Conservation (phyloP, 2,113 vertebrate genomes). For the Microcebus lehilahytsara region DNA sequence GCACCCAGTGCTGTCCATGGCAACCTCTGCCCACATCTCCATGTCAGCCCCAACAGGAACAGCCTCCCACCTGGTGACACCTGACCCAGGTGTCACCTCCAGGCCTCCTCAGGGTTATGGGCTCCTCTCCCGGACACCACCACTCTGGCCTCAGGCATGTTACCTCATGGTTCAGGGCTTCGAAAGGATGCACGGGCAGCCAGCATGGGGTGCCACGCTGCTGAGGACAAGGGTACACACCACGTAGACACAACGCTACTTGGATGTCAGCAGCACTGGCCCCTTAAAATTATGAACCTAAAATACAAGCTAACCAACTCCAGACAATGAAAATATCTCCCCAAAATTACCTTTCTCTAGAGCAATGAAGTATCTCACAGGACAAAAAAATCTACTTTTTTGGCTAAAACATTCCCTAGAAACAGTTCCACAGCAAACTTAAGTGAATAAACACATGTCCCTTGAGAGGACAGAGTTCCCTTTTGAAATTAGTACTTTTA, state of each 20-base stretch:
- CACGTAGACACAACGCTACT: neutral
- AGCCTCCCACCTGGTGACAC: neutral
- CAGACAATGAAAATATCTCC: neutral
- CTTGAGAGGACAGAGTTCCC: neutral
- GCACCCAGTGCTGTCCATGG: neutral
- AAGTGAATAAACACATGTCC: neutral
- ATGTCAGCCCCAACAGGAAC: neutral
- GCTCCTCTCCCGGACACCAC: neutral
- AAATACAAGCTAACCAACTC: too few relatives aligned
- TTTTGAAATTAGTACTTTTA: neutral
- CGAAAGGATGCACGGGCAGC: too few relatives aligned
- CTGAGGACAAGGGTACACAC: neutral
- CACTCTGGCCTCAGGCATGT: neutral
- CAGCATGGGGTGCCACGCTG: too few relatives aligned
- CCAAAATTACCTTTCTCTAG: neutral
- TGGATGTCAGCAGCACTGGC: neutral
- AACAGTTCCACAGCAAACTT: neutral
- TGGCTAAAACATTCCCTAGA: neutral
- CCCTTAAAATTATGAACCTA: neutral
- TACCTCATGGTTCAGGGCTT: accelerated
- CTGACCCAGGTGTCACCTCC: neutral
- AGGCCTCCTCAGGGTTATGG: neutral
- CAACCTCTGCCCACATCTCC: neutral
- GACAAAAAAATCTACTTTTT: neutral
- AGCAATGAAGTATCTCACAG: neutral